Evolutionary conservation across 2,888 invertebrate genomes (phyloP).

Genomic region (Sarcophaga rosellei): DNA sequence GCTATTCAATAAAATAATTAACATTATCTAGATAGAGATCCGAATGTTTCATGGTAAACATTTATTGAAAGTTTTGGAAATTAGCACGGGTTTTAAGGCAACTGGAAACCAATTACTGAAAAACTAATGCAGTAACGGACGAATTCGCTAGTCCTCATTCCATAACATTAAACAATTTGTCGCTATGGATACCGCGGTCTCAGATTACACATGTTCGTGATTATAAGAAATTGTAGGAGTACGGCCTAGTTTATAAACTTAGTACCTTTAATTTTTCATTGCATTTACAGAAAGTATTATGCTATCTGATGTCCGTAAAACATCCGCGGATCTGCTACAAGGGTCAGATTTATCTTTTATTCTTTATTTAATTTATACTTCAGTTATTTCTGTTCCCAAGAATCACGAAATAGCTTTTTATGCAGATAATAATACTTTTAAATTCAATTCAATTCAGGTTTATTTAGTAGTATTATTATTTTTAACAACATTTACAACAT

Average conservation of each 20-base stretch:
- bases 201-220: background rate
- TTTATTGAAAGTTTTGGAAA: no score
- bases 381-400: no score
- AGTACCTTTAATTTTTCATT: background rate
- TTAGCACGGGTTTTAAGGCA: conserved; percentile 5
- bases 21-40: background rate
- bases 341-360: no score
- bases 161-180: background rate
- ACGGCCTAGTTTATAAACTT: background rate
- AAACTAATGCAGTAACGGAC: background rate
- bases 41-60: background rate
- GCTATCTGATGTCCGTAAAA: no score
- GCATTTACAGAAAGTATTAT: background rate
- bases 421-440: no score
- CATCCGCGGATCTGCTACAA: no score
- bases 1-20: background rate
- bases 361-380: no score
- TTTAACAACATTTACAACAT: no score
- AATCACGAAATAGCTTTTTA: no score
- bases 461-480: no score
- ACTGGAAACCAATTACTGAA: background rate
- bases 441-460: no score
- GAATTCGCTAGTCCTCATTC: no score
- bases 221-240: background rate
- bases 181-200: background rate